Evolutionary conservation across 2,113 vertebrate species (phyloP), one percentile per base, ranked within the genome.

Genomic region (Charina bottae): DNA sequence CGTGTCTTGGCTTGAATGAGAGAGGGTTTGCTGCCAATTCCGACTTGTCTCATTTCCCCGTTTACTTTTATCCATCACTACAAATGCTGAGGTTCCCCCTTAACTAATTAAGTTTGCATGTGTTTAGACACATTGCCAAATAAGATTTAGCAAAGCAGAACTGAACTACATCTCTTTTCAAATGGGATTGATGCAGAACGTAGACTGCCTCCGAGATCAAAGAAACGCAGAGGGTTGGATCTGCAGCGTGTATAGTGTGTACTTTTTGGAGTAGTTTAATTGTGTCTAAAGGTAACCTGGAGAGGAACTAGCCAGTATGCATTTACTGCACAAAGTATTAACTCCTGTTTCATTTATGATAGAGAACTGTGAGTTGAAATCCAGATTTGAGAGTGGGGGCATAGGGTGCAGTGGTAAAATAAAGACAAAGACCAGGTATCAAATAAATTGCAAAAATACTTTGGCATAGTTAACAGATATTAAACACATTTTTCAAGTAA

Each of bases 121-220:
- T 97, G 96, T 98, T 97, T 97, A 97, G 98, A 98, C 97, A 97
- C 96, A 96, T 97, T 97, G 98, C 97, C 97, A 98, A 98, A 98
- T 98, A 97, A 97, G 96, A 97, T 97, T 98, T 98, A 98, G 97
- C 97, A 98, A 97, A 97, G 97, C 97, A 97, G 97, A 98, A 98
- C 98, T 93, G 97, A 97, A 96, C 96, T 96, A 96, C 95, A 96
- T 98, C 97, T 98, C 97, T 98, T 97, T 98, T 95, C 95, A 95
- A 96, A 96, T 94, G 95, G 94, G 89, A 91, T 95, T 97, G 92
- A 94, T 90, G 28, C 87, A 92, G 95, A 78, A 83, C 53, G 90
- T 86, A 42, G n/a, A 53, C 85, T 93, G 89, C 87, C 89, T 95
- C 58, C 53, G 91, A 93, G 60, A 33, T 83, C 87, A 85, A 89